These are phyloP conservation scores for Microtus oregoni DNA, from an alignment of 2,113 vertebrate genomes.

Conservation along the genomic window DNA sequence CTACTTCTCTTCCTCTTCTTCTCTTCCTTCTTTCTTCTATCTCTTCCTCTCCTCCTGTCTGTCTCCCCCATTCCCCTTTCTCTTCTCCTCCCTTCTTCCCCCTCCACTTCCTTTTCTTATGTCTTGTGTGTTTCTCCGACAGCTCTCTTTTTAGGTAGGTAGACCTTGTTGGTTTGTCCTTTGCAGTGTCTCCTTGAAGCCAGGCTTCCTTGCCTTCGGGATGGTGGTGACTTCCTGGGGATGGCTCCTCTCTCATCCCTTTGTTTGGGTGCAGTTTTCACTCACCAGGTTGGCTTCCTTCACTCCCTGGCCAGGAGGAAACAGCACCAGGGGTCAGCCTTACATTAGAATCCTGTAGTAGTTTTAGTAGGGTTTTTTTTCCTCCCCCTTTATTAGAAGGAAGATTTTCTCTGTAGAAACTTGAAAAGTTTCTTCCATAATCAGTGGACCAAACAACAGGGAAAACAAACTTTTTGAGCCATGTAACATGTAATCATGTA, in stretches of 20 bases:
- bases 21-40: too few species aligned
- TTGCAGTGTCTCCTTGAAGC: not conserved
- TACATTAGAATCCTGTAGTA: not conserved
- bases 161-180: not conserved
- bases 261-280: not conserved
- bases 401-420: constrained; percentile 43
- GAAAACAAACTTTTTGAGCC: not conserved
- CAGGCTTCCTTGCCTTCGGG: not conserved
- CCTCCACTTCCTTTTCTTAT: too few species aligned
- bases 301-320: not conserved
- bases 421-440: constrained; percentile 47
- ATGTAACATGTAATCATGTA: constrained; percentile 10
- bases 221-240: not conserved
- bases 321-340: not conserved
- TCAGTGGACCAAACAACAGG: not conserved
- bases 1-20: not conserved
- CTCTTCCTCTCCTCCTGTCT: too few species aligned
- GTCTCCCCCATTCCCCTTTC: not conserved
- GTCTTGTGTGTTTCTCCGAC: not conserved
- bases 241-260: not conserved
- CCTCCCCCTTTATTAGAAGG: not conserved
- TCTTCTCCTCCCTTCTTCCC: too few species aligned
- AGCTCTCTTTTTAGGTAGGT: not conserved
- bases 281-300: not conserved
- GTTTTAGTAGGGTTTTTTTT: not conserved